Evolutionary conservation across 2,888 invertebrate species (phyloP).

Genomic region (Parapristionchus giblindavisi): DNA sequence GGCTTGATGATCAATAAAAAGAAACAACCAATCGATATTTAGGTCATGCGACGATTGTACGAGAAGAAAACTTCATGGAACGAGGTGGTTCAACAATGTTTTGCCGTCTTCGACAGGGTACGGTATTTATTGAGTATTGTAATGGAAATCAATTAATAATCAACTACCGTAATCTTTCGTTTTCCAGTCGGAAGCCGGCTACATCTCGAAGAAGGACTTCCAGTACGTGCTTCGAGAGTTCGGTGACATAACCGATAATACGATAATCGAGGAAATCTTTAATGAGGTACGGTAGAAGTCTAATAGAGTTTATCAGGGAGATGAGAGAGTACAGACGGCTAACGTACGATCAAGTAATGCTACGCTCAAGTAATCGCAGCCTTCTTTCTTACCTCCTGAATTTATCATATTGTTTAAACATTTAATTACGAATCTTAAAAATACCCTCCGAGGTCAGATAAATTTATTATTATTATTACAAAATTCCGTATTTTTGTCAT

Average conservation of each 20-base stretch:
- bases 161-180: conserved; percentile 2
- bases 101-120: conserved; percentile 66
- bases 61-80: conserved; percentile 68
- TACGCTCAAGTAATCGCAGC: background rate
- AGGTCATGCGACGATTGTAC: conserved; percentile 59
- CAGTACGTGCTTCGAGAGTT: conserved; percentile 65
- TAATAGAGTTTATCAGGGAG: background rate
- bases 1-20: too few species aligned
- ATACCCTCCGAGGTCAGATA: too few species aligned
- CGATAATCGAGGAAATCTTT: conserved; percentile 67
- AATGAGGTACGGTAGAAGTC: conserved; percentile 44
- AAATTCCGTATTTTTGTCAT: too few species aligned
- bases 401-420: background rate
- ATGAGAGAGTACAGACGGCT: background rate
- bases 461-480: too few species aligned
- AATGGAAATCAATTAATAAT: background rate
- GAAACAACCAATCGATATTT: background rate
- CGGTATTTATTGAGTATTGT: conserved; percentile 23
- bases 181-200: conserved; percentile 63
- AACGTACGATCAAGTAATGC: background rate
- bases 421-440: background rate
- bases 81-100: conserved; percentile 66
- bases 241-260: conserved; percentile 64
- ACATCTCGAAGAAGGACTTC: conserved; percentile 65
- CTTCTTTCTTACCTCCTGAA: background rate